Evolutionary conservation across 2,888 invertebrate species (phyloP).

Genomic region (Amphipyra berbera): DNA sequence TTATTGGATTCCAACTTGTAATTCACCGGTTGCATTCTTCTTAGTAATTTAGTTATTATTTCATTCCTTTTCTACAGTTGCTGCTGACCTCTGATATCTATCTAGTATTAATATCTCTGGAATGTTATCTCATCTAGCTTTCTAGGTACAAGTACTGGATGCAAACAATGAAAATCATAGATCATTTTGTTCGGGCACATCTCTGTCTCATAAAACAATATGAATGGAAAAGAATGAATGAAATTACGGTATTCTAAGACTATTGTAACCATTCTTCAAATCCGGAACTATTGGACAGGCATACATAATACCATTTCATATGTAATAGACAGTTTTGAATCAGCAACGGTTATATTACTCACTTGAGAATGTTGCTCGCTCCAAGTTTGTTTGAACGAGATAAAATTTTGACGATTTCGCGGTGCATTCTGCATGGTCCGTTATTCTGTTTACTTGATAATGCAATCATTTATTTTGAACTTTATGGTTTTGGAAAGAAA

Average conservation of each 20-base stretch:
- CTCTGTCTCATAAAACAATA: slow-evolving; percentile 35
- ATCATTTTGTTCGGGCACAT: slow-evolving; percentile 48
- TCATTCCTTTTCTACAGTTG: slow-evolving; percentile 2
- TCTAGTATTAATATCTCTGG: background rate
- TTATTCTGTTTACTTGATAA: slow-evolving; percentile 57
- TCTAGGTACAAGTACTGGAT: slow-evolving; percentile 24
- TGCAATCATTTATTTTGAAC: slow-evolving; percentile 16
- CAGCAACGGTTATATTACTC: slow-evolving; percentile 37
- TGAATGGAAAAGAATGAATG: slow-evolving; percentile 52
- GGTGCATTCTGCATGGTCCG: slow-evolving; percentile 62
- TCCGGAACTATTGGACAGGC: slow-evolving; percentile 36
- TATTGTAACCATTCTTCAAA: slow-evolving; percentile 47
- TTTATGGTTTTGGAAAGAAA: slow-evolving; percentile 3
- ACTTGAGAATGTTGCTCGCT: slow-evolving; percentile 32
- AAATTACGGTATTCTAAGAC: slow-evolving; percentile 37
- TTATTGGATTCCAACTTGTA: too few relatives aligned
- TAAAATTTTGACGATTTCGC: slow-evolving; percentile 64
- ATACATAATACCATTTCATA: slow-evolving; percentile 32
- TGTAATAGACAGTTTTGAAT: slow-evolving; percentile 39
- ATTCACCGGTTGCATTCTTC: too few relatives aligned
- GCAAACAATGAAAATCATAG: slow-evolving; percentile 23
- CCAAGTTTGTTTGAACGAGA: slow-evolving; percentile 63
- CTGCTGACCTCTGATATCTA: slow-evolving; percentile 9
- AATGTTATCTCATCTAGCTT: slow-evolving; percentile 27
- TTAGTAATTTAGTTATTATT: background rate